Evolutionary conservation across 1,140 invertebrate genomes (phyloP), one percentile per base, ranked within the genome.

Genomic region (Mylabris phalerata): DNA sequence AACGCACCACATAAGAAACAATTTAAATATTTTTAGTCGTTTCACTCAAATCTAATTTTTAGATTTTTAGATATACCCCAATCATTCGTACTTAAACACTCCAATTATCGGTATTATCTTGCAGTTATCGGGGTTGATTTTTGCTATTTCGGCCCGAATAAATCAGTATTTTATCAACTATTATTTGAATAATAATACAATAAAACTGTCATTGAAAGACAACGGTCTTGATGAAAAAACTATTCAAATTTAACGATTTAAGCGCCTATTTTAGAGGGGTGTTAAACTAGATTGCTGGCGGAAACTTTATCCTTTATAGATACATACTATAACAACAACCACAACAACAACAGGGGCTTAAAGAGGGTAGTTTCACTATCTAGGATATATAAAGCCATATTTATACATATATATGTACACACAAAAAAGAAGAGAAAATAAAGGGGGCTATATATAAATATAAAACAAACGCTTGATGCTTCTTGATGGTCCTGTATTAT

Each of bases 161-260:
- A 19, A 19, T 19, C 19, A 19, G 19, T 32, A 32, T 32, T 32
- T 5, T 46, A 52, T 59, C 49, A 48, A 47, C 47, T 52, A 50
- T 43, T 43, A 59, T 59, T 59, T 59, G 50, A 59, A 59, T 59
- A 59, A 59, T 43, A 59, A 52, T 59, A 49, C 49, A 52, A 41
- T 59, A 59, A 59, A 52, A 54, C 46, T 52, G 50, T 48, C 32
- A 55, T 60, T 60, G 39, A 10, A 46, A 47, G 50, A 54, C 44
- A 26, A 45, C 51, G 51, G 51, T 54, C 51, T 45, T 54, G 51
- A 54, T 54, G 51, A 54, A 54, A 54, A 54, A 54, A 58, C 58
- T 64, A 57, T 58, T 61, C 59, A 61, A 64, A 57, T 64, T 57
- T 64, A 57, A 61, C 59, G 59, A 57, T 55, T 57, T 61, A 55